phyloP scores from a whole-genome alignment of 2,113 vertebrate genomes.

The Perognathus longimembris region DNA sequence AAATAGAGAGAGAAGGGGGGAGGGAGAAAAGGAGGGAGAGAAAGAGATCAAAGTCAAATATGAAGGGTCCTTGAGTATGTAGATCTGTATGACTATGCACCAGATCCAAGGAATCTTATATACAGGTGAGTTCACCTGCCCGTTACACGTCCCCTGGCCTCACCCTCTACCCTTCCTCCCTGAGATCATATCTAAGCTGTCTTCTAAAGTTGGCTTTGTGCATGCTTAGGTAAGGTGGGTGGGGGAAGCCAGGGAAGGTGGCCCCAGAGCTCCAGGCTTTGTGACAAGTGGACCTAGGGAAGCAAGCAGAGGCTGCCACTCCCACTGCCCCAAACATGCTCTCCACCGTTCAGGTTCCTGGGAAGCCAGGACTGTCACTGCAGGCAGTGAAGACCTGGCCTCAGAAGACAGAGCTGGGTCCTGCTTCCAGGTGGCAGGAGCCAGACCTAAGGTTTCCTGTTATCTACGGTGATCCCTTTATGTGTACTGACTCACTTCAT shows the following conservation, averaged over 20 bases:
- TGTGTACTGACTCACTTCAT: too few species aligned
- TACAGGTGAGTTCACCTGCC: background rate
- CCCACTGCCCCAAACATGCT: background rate
- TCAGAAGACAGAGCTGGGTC: background rate
- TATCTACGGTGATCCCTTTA: too few species aligned
- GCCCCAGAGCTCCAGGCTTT: background rate
- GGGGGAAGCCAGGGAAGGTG: background rate
- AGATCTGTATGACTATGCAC: background rate
- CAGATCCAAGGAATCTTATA: background rate
- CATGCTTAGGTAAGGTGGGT: background rate
- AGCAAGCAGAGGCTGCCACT: background rate
- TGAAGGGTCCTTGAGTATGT: background rate
- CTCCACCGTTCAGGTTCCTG: background rate
- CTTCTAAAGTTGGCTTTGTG: background rate
- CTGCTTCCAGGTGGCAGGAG: background rate
- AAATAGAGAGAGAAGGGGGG: too few species aligned
- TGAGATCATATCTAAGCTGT: background rate
- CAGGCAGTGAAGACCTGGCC: background rate
- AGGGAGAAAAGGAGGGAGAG: too few species aligned
- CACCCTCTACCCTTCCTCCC: background rate
- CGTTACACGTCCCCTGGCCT: background rate
- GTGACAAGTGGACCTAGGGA: background rate
- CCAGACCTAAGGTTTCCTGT: background rate
- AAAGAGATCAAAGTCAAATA: background rate
- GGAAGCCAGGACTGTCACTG: background rate